Base-by-base conservation (phyloP, 2,888 invertebrate genomes). In the Chrysina gloriosa region DNA sequence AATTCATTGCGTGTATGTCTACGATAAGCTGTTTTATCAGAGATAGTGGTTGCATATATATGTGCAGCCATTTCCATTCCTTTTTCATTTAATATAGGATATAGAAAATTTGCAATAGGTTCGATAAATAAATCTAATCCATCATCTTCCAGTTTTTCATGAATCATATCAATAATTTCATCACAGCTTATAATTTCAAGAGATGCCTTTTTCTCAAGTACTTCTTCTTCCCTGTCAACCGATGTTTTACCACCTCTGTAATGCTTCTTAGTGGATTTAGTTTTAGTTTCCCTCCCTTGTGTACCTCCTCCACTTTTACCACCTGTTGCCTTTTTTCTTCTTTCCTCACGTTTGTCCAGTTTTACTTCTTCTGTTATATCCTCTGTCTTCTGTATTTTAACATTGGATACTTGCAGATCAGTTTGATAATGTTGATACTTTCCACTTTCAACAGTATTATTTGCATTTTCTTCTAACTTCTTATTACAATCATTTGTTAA, bases 221-320 rank as follows among this genome's bases (percentile, higher is more conserved):
- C 58, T 16, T 69, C 68, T 6, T 69, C 69, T 25, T 83, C 84
- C 23, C 92, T 92, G 73, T 90, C 91, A 52, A 85, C 84, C 77
- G 86, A 86, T 77, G 87, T 88, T n/a, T 85, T 84, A 29, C 82
- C 87, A 77, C 83, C 84, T 69, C 83, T 83, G 6, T 39, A 47
- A 80, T 90, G 90, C 84, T 96, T 97, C 79, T 97, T 97, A 0
- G 93, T 92, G 1, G 96, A 92, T 80, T 95, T 97, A 0, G 95
- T 97, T 85, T 96, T 97, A 0, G 96, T 96, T 86, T 98, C 97
- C 36, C 97, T 87, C 0, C 97, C 97, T 82, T 97, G 97, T 7
- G 92, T 89, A 1, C 97, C 97, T 11, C 97, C 96, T 9, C 97
- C 97, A 54, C 90, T 90, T 86, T 96, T 97, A 1, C 95, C 95